phyloP scores from a whole-genome alignment of 2,888 invertebrate species.

The Muscina levida region DNA sequence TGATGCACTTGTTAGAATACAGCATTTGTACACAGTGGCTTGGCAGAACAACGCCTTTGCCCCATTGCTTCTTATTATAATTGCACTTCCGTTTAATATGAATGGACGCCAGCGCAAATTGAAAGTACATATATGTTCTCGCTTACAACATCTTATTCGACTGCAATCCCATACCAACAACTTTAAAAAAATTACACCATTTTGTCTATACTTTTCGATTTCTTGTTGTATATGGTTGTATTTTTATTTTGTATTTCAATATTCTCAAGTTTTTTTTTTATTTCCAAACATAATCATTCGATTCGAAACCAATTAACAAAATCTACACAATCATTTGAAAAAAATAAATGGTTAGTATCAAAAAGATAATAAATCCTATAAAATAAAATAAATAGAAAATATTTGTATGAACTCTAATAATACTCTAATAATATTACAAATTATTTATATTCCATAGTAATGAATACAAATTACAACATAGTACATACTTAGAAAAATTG shows the following conservation, averaged over 20 bases:
- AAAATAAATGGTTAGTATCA: slow-evolving; percentile 48
- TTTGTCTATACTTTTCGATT: slow-evolving; percentile 14
- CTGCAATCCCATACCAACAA: neutral
- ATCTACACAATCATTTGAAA: neutral
- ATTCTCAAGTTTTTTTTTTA: no score
- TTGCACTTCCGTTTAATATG: no score
- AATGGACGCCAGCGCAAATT: no score
- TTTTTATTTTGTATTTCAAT: no score
- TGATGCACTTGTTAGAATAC: no score
- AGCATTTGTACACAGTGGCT: no score
- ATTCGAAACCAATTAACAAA: slow-evolving; percentile 41
- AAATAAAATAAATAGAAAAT: slow-evolving; percentile 38
- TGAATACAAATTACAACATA: slow-evolving; percentile 18
- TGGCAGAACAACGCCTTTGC: no score
- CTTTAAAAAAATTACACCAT: slow-evolving; percentile 5
- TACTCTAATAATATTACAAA: slow-evolving; percentile 13
- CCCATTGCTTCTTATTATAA: no score
- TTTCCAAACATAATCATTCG: slow-evolving; percentile 17
- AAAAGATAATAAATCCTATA: slow-evolving; percentile 49
- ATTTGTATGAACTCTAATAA: slow-evolving; percentile 22
- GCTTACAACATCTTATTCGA: no score
- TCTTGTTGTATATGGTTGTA: slow-evolving; percentile 30
- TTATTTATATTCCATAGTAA: neutral
- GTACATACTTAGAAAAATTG: slow-evolving; percentile 56
- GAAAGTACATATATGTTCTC: no score